Conservation (phyloP, 1,140 invertebrate species). For the Cotesia vestalis region DNA sequence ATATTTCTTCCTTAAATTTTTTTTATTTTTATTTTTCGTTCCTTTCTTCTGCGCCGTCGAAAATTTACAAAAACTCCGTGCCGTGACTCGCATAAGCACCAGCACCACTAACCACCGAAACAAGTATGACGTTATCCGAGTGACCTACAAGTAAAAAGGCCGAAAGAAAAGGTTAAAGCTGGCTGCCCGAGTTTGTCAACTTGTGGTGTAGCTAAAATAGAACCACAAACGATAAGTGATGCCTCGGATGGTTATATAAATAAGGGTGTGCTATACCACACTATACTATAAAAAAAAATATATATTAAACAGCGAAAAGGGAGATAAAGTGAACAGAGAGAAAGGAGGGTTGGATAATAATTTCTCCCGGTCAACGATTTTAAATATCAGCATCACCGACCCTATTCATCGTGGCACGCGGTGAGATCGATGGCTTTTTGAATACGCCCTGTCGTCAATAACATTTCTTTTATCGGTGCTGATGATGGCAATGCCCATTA, state of each 20-base stretch:
- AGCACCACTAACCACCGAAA: not conserved
- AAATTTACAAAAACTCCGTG: slow-evolving; percentile 1
- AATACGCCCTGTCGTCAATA: slow-evolving; percentile 18
- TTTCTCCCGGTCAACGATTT: slow-evolving; percentile 18
- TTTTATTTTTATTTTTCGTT: too few species aligned
- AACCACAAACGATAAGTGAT: not conserved
- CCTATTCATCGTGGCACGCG: not conserved
- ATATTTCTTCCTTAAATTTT: too few species aligned
- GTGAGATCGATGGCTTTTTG: slow-evolving; percentile 21
- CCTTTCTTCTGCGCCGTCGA: not conserved
- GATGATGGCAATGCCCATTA: too few species aligned
- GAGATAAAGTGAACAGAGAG: not conserved
- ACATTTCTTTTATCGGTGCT: slow-evolving; percentile 8
- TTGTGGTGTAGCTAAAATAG: not conserved
- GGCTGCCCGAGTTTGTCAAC: not conserved
- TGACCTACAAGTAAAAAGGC: slow-evolving; percentile 16
- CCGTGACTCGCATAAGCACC: not conserved
- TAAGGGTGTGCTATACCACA: not conserved
- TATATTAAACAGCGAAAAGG: not conserved
- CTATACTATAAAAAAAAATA: not conserved
- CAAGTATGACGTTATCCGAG: slow-evolving; percentile 6
- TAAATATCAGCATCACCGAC: slow-evolving; percentile 1
- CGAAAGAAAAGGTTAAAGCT: slow-evolving; percentile 5
- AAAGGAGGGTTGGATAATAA: slow-evolving; percentile 10
- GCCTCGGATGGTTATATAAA: not conserved